Evolutionary conservation across 2,113 vertebrate species (phyloP).

Genomic region (Cyprinodon tularosa): DNA sequence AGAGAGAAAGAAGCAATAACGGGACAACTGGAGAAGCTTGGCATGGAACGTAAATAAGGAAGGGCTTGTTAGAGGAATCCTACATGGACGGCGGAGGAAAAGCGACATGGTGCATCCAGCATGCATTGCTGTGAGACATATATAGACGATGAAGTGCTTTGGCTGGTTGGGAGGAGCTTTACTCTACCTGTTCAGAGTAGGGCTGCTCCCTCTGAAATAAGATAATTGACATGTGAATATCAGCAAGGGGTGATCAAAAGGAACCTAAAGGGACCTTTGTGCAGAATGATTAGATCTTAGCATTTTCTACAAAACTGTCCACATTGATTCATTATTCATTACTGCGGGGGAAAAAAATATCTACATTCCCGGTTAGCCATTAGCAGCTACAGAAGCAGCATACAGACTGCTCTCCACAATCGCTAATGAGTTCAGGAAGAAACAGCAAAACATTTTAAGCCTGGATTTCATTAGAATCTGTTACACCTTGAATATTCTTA

Average conservation of each 20-base stretch:
- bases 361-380: slow-evolving; percentile 43
- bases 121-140: slow-evolving; percentile 73
- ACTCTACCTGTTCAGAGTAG: slow-evolving; percentile 85
- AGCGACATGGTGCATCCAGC: slow-evolving; percentile 62
- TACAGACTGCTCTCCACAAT: background rate
- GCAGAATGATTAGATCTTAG: slow-evolving; percentile 47
- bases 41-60: slow-evolving; percentile 42
- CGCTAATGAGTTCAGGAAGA: background rate
- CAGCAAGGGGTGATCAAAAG: slow-evolving; percentile 63
- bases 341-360: slow-evolving; percentile 19
- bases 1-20: slow-evolving; percentile 24
- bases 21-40: slow-evolving; percentile 18
- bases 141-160: slow-evolving; percentile 48
- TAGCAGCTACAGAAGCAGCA: slow-evolving; percentile 23
- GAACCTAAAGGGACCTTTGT: slow-evolving; percentile 24
- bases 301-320: slow-evolving; percentile 15
- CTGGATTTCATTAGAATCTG: slow-evolving; percentile 16
- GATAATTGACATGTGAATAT: slow-evolving; percentile 77
- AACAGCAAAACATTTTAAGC: background rate
- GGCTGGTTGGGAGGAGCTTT: slow-evolving; percentile 69
- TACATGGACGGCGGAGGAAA: slow-evolving; percentile 32
- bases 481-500: background rate
- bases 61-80: slow-evolving; percentile 52
- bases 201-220: slow-evolving; percentile 85
- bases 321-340: slow-evolving; percentile 37